A percentile compares a stretch with the other conserved stretches of the same genome.
Conservation (phyloP, 2,888 invertebrate genomes). For the Clunio marinus region DNA sequence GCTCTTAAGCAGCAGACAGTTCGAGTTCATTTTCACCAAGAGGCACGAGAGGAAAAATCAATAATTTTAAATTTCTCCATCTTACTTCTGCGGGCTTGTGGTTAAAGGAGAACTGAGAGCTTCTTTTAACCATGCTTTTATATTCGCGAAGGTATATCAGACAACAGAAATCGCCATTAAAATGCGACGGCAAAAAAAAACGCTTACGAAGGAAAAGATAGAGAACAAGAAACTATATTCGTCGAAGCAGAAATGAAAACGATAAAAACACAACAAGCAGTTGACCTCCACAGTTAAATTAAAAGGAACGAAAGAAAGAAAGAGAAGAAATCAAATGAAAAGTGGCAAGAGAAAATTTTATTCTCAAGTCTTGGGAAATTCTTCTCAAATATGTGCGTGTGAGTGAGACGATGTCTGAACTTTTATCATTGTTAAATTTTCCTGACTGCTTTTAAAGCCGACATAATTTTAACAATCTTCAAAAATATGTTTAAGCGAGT, state of each 20-base stretch:
- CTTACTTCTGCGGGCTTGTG: background rate
- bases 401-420: too few relatives aligned
- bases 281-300: constrained; percentile 26
- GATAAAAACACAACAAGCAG: background rate
- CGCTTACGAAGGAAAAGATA: background rate
- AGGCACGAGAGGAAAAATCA: constrained; percentile 13
- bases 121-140: background rate
- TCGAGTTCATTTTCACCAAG: background rate
- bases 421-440: too few relatives aligned
- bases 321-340: too few relatives aligned
- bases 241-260: background rate
- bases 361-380: too few relatives aligned
- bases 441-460: too few relatives aligned
- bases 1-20: background rate
- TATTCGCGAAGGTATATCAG: background rate
- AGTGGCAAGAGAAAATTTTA: too few relatives aligned
- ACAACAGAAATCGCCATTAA: constrained; percentile 23
- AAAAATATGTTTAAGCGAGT: too few relatives aligned
- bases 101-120: constrained; percentile 7
- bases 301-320: too few relatives aligned
- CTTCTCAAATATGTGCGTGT: too few relatives aligned
- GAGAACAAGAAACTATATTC: background rate
- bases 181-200: constrained; percentile 32
- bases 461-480: too few relatives aligned
- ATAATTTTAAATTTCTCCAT: constrained; percentile 31